Conservation (phyloP, 2,113 vertebrate species). For the Salminus brasiliensis region DNA sequence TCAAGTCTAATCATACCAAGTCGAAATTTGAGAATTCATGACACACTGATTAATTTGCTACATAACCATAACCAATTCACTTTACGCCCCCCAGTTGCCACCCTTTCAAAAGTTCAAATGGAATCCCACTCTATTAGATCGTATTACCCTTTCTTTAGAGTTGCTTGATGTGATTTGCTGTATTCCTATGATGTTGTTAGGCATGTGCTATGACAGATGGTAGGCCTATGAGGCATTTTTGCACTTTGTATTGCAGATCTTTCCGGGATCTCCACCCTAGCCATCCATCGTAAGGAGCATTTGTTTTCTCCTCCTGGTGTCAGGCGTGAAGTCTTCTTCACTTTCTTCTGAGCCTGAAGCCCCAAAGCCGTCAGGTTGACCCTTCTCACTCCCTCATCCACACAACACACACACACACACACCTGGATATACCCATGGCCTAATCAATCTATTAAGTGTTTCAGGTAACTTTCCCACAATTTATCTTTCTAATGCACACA, state of each 20-base stretch:
- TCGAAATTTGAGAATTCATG: background rate
- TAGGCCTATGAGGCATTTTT: slow-evolving; percentile 29
- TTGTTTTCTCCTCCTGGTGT: slow-evolving; percentile 22
- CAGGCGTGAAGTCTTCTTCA: slow-evolving; percentile 12
- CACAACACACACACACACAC: slow-evolving; percentile 25
- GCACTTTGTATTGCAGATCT: slow-evolving; percentile 15
- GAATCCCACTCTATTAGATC: slow-evolving; percentile 7
- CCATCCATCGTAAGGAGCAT: slow-evolving; percentile 24
- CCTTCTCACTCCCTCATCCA: slow-evolving; percentile 7
- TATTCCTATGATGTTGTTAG: slow-evolving; percentile 18
- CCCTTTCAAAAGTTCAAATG: too few species aligned
- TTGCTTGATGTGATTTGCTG: slow-evolving; percentile 21
- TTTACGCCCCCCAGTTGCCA: background rate
- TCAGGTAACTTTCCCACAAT: slow-evolving; percentile 44
- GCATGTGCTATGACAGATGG: slow-evolving; percentile 46
- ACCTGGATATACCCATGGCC: slow-evolving; percentile 42
- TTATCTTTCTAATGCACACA: slow-evolving; percentile 7
- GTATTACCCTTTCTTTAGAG: slow-evolving; percentile 10
- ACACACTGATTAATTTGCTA: background rate
- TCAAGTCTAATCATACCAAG: too few species aligned
- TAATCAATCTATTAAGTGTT: slow-evolving; percentile 34
- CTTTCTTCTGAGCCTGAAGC: slow-evolving; percentile 35
- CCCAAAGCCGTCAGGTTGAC: slow-evolving; percentile 2
- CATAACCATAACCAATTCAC: background rate
- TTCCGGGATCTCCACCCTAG: slow-evolving; percentile 15